A percentile compares a stretch with the other conserved stretches of the same genome.
These are phyloP conservation scores for Melikaiella ostensackeni DNA, from an alignment of 2,888 invertebrate species.

Conservation along the genomic window DNA sequence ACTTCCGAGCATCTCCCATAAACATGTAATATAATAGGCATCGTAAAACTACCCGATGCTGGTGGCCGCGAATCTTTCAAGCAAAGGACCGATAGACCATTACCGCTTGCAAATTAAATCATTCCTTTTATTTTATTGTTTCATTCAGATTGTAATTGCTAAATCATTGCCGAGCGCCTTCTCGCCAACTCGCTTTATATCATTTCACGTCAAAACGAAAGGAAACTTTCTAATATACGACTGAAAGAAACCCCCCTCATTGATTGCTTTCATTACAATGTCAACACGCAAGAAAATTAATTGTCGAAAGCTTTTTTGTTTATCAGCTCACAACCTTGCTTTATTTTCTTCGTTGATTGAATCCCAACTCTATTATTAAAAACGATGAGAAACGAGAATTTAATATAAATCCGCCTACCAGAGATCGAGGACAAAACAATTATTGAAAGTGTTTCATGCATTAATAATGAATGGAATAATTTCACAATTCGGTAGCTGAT, in stretches of 20 bases:
- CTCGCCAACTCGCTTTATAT: constrained; percentile 18
- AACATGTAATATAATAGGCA: constrained; percentile 39
- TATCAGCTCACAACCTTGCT: not conserved
- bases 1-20: constrained; percentile 44
- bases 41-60: constrained; percentile 39
- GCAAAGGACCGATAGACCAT: constrained; percentile 25
- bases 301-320: not conserved
- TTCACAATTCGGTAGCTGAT: constrained; percentile 2
- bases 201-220: constrained; percentile 19
- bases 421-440: not conserved
- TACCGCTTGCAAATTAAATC: constrained; percentile 33
- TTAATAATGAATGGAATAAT: constrained; percentile 4
- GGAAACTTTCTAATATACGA: constrained; percentile 22
- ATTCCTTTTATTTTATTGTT: constrained; percentile 31
- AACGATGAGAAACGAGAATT: not conserved
- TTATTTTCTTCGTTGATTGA: not conserved
- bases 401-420: not conserved
- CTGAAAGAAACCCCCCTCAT: constrained; percentile 11
- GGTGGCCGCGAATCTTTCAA: constrained; percentile 38
- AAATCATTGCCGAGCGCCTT: constrained; percentile 17
- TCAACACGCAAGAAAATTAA: constrained; percentile 18
- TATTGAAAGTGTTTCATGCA: constrained; percentile 4
- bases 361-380: constrained; percentile 6
- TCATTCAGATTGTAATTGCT: constrained; percentile 37
- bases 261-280: constrained; percentile 34